Evolutionary conservation across 2,888 invertebrate genomes (phyloP), one percentile per base, ranked within the genome.

Genomic region (Lasioglossum malachurum): DNA sequence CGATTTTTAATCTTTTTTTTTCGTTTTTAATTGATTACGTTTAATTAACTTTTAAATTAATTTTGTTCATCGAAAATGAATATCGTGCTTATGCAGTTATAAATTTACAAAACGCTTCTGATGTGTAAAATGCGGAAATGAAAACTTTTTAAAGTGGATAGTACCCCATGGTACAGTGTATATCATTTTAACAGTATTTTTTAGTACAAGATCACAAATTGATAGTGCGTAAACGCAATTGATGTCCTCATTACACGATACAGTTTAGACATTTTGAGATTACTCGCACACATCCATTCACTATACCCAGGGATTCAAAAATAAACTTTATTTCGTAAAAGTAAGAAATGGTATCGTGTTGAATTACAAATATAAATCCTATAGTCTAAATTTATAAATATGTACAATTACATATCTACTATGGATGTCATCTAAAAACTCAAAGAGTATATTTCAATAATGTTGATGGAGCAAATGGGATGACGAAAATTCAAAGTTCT

Each of bases 281-380:
- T 90, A 92, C 86, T 91, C 82, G 84, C 89, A 91, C 87, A 89
- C 90, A 93, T 91, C 89, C 92, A 91, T 90, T 88, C 92, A 92
- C 86, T 91, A 87, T 89, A 93, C 88, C 88, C 91, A 89, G 88
- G 89, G 88, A 92, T 94, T 93, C 91, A 92, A 94, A 93, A 94
- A 94, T 94, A 94, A 94, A 93, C 92, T 94, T 93, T 93, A 94
- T 94, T 94, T 91, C 89, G 92, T 94, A 94, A 94, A 94, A 94
- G 93, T 94, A 94, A 94, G 92, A 94, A 94, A 94, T 93, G 92
- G 90, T 93, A 90, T 93, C 91, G 91, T 92, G 92, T 93, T 93
- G 92, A 93, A 92, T 94, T 94, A 94, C 94, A 93, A 93, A 93
- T 94, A 93, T 91, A 94, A 94, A 94, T 92, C 91, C 93, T 94